Evolutionary conservation across 2,797 vertebrate species (phyloP), one percentile per base, ranked within the genome.

Genomic region (Cottoperca gobio): DNA sequence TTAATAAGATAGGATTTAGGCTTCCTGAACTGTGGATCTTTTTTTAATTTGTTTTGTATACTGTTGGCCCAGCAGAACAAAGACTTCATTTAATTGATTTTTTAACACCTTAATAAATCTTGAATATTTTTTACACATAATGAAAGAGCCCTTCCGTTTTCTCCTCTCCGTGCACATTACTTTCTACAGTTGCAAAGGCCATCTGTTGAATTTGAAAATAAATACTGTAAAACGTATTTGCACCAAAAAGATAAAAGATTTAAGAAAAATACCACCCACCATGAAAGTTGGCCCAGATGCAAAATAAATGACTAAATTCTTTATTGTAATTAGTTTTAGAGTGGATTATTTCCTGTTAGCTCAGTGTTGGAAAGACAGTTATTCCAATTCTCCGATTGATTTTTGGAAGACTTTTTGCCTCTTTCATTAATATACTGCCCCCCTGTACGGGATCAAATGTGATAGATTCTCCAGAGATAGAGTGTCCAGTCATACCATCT

Each of bases 381-480:
- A 52, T 48, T 67, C 50, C 40, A 48, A 9, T 17, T 57, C 43
- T 67, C 39, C 43, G 39, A 74, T 28, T 70, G 59, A 62, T 82
- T 70, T 62, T 71, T 79, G 40, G 33, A 52, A 59, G 49, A 52
- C 28, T 2, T 71, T 73, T 53, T 37, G 35, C 39, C 17, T 35
- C 28, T 45, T 58, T 54, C 37, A 67, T 80, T n/a, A 17, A 33
- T 73, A 66, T 76, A 68, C 33, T 45, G 57, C 31, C 8, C 37
- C 52, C 19, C n/a, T 60, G 53, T 17, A 35, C 31, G 17, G 75
- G 49, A 73, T 64, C 60, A 70, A 84, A 78, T 35, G 26, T 24
- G 53, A 81, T 50, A 49, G 46, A 19, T 19, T 65, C 53, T 70
- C 52, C 64, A n/a, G n/a, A n/a, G n/a, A n/a, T n/a, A n/a, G n/a